Conservation (phyloP, 2,113 vertebrate genomes). For the Pseudopodoces humilis region DNA sequence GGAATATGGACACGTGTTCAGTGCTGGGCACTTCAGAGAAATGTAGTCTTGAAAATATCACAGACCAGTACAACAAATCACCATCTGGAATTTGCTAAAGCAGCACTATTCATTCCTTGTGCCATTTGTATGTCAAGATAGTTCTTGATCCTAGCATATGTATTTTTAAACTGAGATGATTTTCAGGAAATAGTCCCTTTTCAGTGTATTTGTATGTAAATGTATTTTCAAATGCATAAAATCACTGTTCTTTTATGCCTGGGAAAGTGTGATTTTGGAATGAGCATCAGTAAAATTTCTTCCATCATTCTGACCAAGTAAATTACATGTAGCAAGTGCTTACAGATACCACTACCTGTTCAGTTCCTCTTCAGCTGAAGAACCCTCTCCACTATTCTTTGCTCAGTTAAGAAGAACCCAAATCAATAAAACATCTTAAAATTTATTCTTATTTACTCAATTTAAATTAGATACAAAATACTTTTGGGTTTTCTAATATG, state of each 20-base stretch:
- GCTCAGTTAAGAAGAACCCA: neutral
- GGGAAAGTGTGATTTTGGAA: neutral
- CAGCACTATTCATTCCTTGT: neutral
- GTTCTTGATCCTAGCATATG: neutral
- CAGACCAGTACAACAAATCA: neutral
- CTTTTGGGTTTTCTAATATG: neutral
- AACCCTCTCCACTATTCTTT: neutral
- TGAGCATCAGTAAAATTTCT: neutral
- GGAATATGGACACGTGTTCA: constrained; percentile 18
- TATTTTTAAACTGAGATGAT: neutral
- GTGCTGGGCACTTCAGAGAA: neutral
- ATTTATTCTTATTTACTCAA: neutral
- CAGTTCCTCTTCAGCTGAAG: neutral
- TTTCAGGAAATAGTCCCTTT: neutral
- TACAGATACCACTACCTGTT: neutral
- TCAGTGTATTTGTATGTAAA: neutral
- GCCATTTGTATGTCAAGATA: neutral
- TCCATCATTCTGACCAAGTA: neutral
- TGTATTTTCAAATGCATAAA: neutral
- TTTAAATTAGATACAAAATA: neutral
- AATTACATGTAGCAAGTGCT: neutral
- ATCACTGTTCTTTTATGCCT: neutral
- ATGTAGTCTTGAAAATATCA: constrained; percentile 2
- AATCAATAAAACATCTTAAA: neutral
- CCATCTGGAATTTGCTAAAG: neutral